Evolutionary conservation across 2,113 vertebrate genomes (phyloP).

Genomic region (Onychostoma macrolepis): DNA sequence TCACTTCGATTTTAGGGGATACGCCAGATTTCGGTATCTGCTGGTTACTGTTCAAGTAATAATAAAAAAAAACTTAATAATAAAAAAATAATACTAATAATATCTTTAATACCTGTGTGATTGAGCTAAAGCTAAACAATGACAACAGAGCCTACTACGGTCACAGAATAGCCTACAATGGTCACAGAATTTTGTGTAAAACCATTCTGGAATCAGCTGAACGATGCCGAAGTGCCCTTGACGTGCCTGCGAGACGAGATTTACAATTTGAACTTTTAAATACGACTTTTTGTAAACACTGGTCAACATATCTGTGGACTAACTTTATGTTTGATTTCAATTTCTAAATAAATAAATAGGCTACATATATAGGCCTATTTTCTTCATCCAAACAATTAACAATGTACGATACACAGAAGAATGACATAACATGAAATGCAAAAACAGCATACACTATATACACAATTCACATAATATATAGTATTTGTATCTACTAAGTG

Average conservation of each 20-base stretch:
- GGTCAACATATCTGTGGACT: too few species aligned
- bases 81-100: too few species aligned
- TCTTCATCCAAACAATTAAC: neutral
- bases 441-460: neutral
- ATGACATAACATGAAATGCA: neutral
- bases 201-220: constrained; percentile 17
- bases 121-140: too few species aligned
- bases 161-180: too few species aligned
- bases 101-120: too few species aligned
- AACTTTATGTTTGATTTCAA: neutral
- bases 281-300: neutral
- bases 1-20: too few species aligned
- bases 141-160: too few species aligned
- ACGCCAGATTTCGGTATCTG: too few species aligned
- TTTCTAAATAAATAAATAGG: neutral
- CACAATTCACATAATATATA: neutral
- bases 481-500: neutral
- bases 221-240: neutral
- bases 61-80: too few species aligned
- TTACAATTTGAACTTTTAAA: neutral
- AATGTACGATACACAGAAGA: neutral
- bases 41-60: too few species aligned
- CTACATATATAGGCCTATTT: too few species aligned
- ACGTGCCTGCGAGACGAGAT: neutral
- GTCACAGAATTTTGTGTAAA: too few species aligned